Base-by-base conservation (phyloP, 1,140 invertebrate species). In the Aphaenogaster rudis region DNA sequence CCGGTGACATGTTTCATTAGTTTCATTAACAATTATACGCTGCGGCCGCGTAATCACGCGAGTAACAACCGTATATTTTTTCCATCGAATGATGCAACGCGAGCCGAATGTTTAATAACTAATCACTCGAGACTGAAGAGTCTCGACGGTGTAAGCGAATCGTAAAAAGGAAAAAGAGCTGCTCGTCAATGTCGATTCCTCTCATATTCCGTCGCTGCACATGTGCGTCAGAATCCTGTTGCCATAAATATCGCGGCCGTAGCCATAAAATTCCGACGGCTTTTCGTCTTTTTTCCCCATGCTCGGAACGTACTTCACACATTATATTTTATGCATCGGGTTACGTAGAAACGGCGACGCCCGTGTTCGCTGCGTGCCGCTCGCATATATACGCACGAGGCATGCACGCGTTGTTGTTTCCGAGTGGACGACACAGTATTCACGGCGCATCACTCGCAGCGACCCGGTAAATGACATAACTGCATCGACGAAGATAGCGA, bases 281-380 rank as follows among this genome's bases (percentile, higher is more conserved):
- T 54, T 76, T 59, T 33, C 39, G 52, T 82, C 66, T 45, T 82
- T 82, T 82, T 84, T 48, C 8, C 13, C 15, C 39, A 7, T 11
- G 15, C 21, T 1, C n/a, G 3, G 42, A 39, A 76, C 33, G 33
- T 84, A 76, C 80, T 61, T 84, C 80, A 50, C 80, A 84, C 80
- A 63, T 84, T 84, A 74, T 84, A 84, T 84, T 84, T 84, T 84
- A 84, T 84, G 54, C 69, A 84, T 84, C 54, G 69, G n/a, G 42
- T 74, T 74, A 84, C 67, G 17, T 76, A 63, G 33, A 50, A 76
- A 50, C 42, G 66, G 28, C 67, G 45, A 72, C 39, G 54, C 15
- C 36, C 36, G 42, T 82, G 52, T 54, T 39, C 61, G 39, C n/a
- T 63, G 28, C 59, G 59, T 45, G 48, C 61, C 28, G 52, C 57